Base-by-base conservation (phyloP, 2,888 invertebrate genomes). In the Pyrocoelia pectoralis region DNA sequence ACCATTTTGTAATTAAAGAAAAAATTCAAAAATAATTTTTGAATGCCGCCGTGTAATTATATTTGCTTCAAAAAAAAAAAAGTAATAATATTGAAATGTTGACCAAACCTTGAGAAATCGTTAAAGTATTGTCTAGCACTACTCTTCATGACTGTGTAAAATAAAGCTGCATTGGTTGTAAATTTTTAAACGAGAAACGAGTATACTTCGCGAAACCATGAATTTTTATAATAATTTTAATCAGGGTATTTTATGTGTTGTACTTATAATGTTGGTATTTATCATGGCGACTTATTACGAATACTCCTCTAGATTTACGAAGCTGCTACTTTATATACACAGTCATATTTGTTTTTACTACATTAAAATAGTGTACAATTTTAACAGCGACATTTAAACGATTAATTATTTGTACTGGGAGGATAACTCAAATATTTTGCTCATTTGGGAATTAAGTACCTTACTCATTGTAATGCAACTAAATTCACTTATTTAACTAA, bases 161-260 rank as follows among this genome's bases (percentile, higher is more conserved):
- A 62, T 66, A 65, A 67, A 67, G 59, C 58, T 59, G 56, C 55
- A 53, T 43, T 52, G 28, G 46, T 61, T 50, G 58, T 61, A 68
- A 59, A 55, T 56, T 52, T 46, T 17, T 41, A 43, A 57, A 58
- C 29, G 55, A 59, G 55, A 57, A 62, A 57, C 38, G 60, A 64
- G 57, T 50, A 62, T 54, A 55, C 56, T 66, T 69, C 64, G 67
- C 51, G 55, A 63, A 68, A 72, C 73, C 73, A 70, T 70, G 70
- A 69, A 66, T 71, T 75, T 73, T 70, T 74, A 74, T 78, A 78
- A 78, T 79, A 79, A 79, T 79, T 79, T 79, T 65, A 73, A 78
- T 77, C 78, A 79, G 79, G 78, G 79, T 79, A 79, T 77, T 73
- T 53, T 66, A 73, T 73, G 74, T 73, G 69, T 73, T 64, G 52